A percentile compares a stretch with the other conserved stretches of the same genome.
Evolutionary conservation across 2,797 vertebrate species (phyloP).

Genomic region (Pseudochaenichthys georgianus): DNA sequence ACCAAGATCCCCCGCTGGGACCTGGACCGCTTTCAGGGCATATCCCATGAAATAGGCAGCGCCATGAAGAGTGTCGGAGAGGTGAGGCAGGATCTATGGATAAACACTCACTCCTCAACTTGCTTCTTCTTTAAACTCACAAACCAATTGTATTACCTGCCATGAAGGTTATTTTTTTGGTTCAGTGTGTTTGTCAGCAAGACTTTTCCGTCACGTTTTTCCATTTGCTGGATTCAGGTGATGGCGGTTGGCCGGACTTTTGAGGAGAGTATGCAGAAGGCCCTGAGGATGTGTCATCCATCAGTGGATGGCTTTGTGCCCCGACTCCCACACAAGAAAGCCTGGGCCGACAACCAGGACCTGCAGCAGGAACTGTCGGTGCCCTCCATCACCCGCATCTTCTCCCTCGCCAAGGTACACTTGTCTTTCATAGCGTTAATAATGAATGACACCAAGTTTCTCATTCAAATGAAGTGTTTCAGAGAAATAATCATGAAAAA

Average conservation of each 20-base stretch:
- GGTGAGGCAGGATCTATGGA: constrained; percentile 74
- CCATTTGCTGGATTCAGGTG: constrained; percentile 83
- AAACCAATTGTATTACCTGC: not conserved
- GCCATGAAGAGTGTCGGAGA: constrained; percentile 98
- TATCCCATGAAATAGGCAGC: constrained; percentile 90
- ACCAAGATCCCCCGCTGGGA: constrained; percentile 98
- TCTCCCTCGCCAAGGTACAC: constrained; percentile 94
- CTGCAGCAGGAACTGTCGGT: constrained; percentile 90
- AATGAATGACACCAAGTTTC: constrained; percentile 44
- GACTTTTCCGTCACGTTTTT: not conserved
- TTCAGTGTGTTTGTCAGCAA: too few relatives aligned
- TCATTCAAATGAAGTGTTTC: constrained; percentile 46
- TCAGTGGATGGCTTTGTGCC: constrained; percentile 92
- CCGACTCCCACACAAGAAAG: constrained; percentile 90
- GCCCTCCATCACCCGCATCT: constrained; percentile 92
- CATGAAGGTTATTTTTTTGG: too few relatives aligned
- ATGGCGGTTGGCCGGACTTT: constrained; percentile 96
- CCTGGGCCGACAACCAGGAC: constrained; percentile 86
- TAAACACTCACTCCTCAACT: not conserved
- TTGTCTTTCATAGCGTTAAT: constrained; percentile 40
- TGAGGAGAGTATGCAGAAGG: constrained; percentile 96
- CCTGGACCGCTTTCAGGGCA: constrained; percentile 93
- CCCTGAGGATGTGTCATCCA: constrained; percentile 95
- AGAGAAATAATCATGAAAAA: constrained; percentile 11
- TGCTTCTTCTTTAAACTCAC: not conserved